A percentile compares a stretch with the other conserved stretches of the same genome.
Evolutionary conservation across 2,797 vertebrate genomes (phyloP).

Genomic region (Enteromius trimaculatus): DNA sequence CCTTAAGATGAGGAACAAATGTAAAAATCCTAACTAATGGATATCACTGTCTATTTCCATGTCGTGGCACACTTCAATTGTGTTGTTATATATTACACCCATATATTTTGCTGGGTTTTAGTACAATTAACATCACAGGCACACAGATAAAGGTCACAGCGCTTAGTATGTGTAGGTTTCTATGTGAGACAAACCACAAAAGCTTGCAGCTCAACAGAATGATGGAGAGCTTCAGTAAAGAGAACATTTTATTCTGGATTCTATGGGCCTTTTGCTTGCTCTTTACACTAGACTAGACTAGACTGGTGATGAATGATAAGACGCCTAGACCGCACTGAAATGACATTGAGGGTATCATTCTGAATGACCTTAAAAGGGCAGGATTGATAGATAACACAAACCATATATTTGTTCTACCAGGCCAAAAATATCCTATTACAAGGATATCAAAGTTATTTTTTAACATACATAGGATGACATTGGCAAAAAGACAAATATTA

Average conservation of each 20-base stretch:
- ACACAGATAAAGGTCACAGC: conserved; percentile 48
- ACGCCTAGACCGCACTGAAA: conserved; percentile 65
- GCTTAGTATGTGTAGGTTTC: conserved; percentile 19
- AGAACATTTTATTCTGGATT: conserved; percentile 57
- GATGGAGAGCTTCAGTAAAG: conserved; percentile 56
- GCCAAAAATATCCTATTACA: neutral
- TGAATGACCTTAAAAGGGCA: conserved; percentile 55
- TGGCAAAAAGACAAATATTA: neutral
- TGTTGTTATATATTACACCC: too few species aligned
- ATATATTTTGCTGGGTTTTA: conserved; percentile 12
- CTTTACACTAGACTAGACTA: conserved; percentile 40
- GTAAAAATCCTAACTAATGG: neutral
- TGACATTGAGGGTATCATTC: conserved; percentile 70
- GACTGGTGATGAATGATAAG: conserved; percentile 73
- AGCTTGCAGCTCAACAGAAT: conserved; percentile 26
- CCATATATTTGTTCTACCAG: conserved; percentile 4
- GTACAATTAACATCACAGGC: conserved; percentile 7
- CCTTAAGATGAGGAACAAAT: neutral
- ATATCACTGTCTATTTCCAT: conserved; percentile 1
- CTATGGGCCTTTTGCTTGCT: conserved; percentile 50
- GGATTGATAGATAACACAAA: conserved; percentile 70
- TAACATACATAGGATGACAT: neutral
- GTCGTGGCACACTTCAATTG: neutral
- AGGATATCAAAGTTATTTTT: neutral
- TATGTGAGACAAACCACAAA: conserved; percentile 33